Percentiles rank a stretch among this genome's conserved stretches.
These are phyloP conservation scores for Clarias macrocephalus DNA, from an alignment of 2,113 vertebrate genomes.

Conservation along the genomic window DNA sequence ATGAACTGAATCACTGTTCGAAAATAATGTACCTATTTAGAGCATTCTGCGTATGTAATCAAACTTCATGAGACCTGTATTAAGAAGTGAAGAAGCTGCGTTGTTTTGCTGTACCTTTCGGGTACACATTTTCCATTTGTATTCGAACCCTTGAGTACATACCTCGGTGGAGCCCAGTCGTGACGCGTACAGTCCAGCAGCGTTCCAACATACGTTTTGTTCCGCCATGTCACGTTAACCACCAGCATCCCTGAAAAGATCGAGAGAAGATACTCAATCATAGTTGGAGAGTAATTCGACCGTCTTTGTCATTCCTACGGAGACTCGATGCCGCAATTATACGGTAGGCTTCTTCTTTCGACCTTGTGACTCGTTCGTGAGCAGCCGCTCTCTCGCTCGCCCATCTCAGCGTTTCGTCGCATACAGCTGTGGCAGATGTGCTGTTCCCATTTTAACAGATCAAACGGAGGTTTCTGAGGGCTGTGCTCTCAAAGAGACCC, in stretches of 20 bases:
- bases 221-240: conserved; percentile 98
- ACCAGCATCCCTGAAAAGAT: conserved; percentile 90
- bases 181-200: conserved; percentile 96
- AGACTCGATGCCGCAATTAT: conserved; percentile 22
- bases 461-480: conserved; percentile 51
- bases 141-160: conserved; percentile 45
- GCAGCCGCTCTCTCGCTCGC: conserved; percentile 13
- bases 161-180: conserved; percentile 98
- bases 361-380: conserved; percentile 27
- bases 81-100: background rate
- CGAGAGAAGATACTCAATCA: conserved; percentile 32
- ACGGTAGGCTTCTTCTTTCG: conserved; percentile 34
- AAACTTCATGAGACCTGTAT: background rate
- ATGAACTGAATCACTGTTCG: background rate
- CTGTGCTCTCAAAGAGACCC: conserved; percentile 53
- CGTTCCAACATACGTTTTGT: conserved; percentile 97
- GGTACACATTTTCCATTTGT: too few relatives aligned
- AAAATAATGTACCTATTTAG: background rate
- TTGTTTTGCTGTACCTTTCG: background rate
- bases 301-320: background rate
- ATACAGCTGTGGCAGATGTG: conserved; percentile 43
- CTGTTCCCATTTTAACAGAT: conserved; percentile 54
- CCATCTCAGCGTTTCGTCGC: conserved; percentile 43
- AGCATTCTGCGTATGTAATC: background rate
- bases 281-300: background rate